phyloP scores from a whole-genome alignment of 2,113 vertebrate species.

The Aythya baeri region DNA sequence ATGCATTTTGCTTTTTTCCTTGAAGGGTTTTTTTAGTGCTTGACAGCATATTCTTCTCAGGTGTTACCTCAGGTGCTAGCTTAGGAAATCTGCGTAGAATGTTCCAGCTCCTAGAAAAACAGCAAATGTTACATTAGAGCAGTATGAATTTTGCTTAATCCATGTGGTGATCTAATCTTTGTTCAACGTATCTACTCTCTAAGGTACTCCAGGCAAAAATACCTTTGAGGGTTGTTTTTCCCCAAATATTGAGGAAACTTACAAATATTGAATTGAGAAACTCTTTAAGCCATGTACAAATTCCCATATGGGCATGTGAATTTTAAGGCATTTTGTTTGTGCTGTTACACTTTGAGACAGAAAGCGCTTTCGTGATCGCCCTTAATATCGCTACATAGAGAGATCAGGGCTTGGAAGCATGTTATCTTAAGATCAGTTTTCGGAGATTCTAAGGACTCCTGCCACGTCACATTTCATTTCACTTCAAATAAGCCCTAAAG shows the following conservation, averaged over 20 bases:
- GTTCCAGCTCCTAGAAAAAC: neutral
- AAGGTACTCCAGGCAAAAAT: neutral
- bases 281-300: neutral
- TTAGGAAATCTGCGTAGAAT: neutral
- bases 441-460: neutral
- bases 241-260: neutral
- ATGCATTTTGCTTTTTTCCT: neutral
- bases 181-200: too few species aligned
- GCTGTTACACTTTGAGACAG: accelerated
- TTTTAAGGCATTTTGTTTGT: neutral
- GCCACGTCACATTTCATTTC: too few species aligned
- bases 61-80: neutral
- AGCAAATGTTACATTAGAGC: neutral
- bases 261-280: neutral
- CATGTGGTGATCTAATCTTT: accelerated
- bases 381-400: neutral
- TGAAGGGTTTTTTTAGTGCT: neutral
- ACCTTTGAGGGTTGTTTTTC: neutral
- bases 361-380: neutral
- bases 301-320: accelerated
- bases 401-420: neutral
- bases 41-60: neutral
- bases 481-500: accelerated
- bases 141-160: neutral
- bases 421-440: neutral